Percentiles rank a stretch among this genome's conserved stretches.
phyloP scores from a whole-genome alignment of 2,113 vertebrate species.

The Lagopus leucura region DNA sequence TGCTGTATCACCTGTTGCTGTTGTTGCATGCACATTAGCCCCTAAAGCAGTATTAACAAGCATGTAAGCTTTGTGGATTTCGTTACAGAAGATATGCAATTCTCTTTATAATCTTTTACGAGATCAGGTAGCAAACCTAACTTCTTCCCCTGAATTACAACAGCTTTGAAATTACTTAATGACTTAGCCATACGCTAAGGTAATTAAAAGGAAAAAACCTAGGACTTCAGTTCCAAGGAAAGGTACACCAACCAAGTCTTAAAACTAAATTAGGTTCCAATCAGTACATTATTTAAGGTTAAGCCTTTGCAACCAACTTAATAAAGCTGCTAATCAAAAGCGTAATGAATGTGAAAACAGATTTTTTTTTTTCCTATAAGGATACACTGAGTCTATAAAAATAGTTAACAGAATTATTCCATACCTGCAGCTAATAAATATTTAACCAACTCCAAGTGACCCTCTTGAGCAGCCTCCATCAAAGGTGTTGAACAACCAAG shows the following conservation, averaged over 20 bases:
- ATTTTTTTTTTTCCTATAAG: neutral
- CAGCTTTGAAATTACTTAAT: neutral
- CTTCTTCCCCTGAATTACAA: neutral
- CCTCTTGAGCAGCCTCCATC: conserved; percentile 99
- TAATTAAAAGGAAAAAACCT: neutral
- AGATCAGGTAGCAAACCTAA: neutral
- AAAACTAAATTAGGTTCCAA: neutral
- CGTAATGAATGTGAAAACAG: fast-evolving
- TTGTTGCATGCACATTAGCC: conserved; percentile 97
- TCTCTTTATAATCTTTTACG: neutral
- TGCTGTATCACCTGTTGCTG: conserved; percentile 96
- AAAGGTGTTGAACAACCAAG: conserved; percentile 97
- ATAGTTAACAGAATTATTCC: neutral
- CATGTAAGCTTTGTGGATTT: neutral
- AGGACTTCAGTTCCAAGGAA: neutral
- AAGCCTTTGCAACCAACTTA: neutral
- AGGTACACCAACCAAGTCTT: neutral
- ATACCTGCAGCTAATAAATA: conserved; percentile 95
- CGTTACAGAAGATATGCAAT: fast-evolving
- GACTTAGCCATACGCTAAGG: neutral
- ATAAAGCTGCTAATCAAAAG: neutral
- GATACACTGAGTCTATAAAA: neutral
- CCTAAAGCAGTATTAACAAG: conserved; percentile 73
- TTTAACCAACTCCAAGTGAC: conserved; percentile 97
- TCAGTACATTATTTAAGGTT: neutral